Evolutionary conservation across 2,113 vertebrate species (phyloP).

Genomic region (Tursiops truncatus): DNA sequence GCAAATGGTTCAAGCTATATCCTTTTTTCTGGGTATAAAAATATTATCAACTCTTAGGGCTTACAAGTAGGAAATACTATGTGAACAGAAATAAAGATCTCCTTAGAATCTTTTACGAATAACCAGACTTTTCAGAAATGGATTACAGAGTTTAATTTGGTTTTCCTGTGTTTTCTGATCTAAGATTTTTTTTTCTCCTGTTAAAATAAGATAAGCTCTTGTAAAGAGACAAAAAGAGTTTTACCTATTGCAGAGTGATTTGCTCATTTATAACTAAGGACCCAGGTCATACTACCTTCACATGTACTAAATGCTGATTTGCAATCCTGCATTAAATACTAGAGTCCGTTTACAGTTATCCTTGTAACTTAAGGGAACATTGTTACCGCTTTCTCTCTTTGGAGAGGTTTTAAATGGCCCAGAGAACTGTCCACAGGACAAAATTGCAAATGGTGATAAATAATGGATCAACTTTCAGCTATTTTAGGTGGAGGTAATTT

Average conservation of each 20-base stretch:
- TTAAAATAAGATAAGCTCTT: background rate
- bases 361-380: conserved; percentile 37
- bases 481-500: conserved; percentile 48
- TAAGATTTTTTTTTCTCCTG: background rate
- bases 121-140: background rate
- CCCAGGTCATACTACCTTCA: background rate
- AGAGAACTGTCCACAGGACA: conserved; percentile 44
- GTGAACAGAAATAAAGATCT: background rate
- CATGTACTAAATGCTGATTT: background rate
- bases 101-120: background rate
- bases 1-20: background rate
- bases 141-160: background rate
- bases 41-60: background rate
- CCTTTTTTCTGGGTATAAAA: background rate
- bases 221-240: background rate
- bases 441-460: conserved; percentile 53
- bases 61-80: background rate
- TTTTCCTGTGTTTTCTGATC: background rate
- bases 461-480: conserved; percentile 61
- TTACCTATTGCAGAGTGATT: background rate
- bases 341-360: conserved; percentile 42
- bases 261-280: background rate
- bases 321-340: background rate
- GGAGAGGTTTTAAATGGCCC: conserved; percentile 64
- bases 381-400: conserved; percentile 37